Base-by-base conservation (phyloP, 2,888 invertebrate species). In the Leptopilina myrica region DNA sequence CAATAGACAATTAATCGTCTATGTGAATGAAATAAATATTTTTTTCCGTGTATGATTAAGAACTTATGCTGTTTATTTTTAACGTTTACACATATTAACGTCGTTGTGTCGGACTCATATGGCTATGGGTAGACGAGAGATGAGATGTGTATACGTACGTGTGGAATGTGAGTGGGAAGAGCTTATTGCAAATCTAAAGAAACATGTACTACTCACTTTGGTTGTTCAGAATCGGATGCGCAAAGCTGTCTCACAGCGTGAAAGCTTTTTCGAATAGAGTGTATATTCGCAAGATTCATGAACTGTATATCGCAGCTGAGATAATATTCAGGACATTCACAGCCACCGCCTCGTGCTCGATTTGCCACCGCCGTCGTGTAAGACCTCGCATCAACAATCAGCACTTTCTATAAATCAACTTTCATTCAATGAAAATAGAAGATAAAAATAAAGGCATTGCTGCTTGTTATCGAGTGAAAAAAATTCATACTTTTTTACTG, bases 231-330 rank as follows among this genome's bases (percentile, higher is more conserved):
- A 14, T 96, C 94, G 78, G 96, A 95, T n/a, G 95, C 95, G 85
- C 96, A 96, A 4, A 97, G 92, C 79, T 95, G 94, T 77, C 99
- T 93, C 84, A 99, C 93, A 82, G 96, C 95, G 84, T 96, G 96
- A 93, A 98, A 99, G 92, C 98, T 98, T 89, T 96, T 96, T 69
- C 99, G 94, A 90, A 99, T 97, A 87, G 96, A 95, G 92, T 99
- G 99, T 86, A 99, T 99, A 93, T 99, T 99, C 78, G 98, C 98
- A 91, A 99, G 93, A 91, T 96, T 96, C 98, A 99, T 98, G 92
- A 98, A 99, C 92, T 97, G 96, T 79, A 99, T 97, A 92, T 99
- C 98, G 85, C 98, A 97, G 88, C 95, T 95, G 0, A 97, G 96
- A 93, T 99, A 99, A 93, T 98, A 98, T 92, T 98, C 98, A 77